Evolutionary conservation across 2,113 vertebrate genomes (phyloP).

Genomic region (Gymnocephalus cernua): DNA sequence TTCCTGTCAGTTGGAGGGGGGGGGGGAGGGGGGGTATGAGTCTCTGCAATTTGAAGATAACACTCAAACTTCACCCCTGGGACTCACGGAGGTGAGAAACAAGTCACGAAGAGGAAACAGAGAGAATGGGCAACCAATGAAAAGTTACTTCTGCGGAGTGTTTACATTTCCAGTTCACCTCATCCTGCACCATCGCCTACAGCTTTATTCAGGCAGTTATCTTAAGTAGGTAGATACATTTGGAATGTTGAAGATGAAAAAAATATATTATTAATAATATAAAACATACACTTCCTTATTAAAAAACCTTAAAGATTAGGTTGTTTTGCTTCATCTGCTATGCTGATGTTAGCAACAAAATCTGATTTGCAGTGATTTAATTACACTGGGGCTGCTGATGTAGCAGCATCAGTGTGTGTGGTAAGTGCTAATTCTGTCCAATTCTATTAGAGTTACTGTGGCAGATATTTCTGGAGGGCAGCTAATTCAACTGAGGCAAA

Average conservation of each 20-base stretch:
- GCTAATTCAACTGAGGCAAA: slow-evolving; percentile 56
- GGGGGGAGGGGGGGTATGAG: slow-evolving; percentile 31
- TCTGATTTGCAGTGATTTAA: slow-evolving; percentile 44
- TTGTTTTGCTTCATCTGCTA: slow-evolving; percentile 4
- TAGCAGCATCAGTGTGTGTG: slow-evolving; percentile 35
- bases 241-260: not conserved
- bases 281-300: not conserved
- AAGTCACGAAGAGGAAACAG: slow-evolving; percentile 76
- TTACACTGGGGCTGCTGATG: slow-evolving; percentile 33
- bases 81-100: slow-evolving; percentile 45
- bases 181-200: slow-evolving; percentile 14
- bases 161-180: slow-evolving; percentile 57
- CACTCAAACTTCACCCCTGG: slow-evolving; percentile 51
- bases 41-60: slow-evolving; percentile 79
- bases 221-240: slow-evolving; percentile 9
- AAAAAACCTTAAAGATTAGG: slow-evolving; percentile 21
- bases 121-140: slow-evolving; percentile 32
- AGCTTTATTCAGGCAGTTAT: slow-evolving; percentile 10
- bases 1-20: slow-evolving; percentile 70
- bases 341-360: not conserved
- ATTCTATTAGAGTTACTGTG: slow-evolving; percentile 56
- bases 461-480: slow-evolving; percentile 50
- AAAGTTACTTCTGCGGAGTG: slow-evolving; percentile 30
- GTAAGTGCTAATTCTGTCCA: slow-evolving; percentile 53
- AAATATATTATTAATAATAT: not conserved